Conservation (phyloP, 2,113 vertebrate species). For the Entelurus aequoreus region DNA sequence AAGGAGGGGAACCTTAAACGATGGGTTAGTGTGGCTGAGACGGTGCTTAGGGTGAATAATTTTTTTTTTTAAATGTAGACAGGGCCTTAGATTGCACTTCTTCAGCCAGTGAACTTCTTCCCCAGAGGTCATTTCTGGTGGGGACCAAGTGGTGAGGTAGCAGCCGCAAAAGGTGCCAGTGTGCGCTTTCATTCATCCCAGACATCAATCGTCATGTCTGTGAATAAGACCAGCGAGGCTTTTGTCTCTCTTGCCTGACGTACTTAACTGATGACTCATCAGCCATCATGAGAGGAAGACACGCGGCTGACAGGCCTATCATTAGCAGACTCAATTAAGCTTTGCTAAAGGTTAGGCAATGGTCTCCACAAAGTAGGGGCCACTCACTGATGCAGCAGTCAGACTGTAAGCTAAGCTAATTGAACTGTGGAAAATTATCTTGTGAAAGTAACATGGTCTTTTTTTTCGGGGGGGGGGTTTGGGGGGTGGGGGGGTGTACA, state of each 20-base stretch:
- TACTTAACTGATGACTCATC: constrained; percentile 67
- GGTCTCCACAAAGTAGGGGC: constrained; percentile 25
- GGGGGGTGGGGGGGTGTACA: background rate
- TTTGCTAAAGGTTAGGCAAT: constrained; percentile 63
- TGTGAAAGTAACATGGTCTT: no score
- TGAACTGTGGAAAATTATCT: no score
- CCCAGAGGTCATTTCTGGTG: constrained; percentile 7
- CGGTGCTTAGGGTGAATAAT: no score
- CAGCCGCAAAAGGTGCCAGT: constrained; percentile 17
- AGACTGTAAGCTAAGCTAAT: no score
- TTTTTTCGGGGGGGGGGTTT: no score
- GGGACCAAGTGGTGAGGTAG: constrained; percentile 17
- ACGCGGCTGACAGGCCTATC: constrained; percentile 69
- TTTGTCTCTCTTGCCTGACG: constrained; percentile 52
- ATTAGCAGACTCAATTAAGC: constrained; percentile 76
- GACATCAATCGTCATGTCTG: constrained; percentile 55
- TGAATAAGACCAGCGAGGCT: constrained; percentile 50
- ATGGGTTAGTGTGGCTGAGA: no score
- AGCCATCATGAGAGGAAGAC: constrained; percentile 69
- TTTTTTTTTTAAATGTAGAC: background rate
- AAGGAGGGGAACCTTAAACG: no score
- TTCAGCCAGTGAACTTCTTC: constrained; percentile 1
- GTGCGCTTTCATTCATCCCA: constrained; percentile 37
- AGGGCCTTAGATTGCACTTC: no score
- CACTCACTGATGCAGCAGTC: constrained; percentile 1